Evolutionary conservation across 2,797 vertebrate species (phyloP).

Genomic region (Rhincodon typus): DNA sequence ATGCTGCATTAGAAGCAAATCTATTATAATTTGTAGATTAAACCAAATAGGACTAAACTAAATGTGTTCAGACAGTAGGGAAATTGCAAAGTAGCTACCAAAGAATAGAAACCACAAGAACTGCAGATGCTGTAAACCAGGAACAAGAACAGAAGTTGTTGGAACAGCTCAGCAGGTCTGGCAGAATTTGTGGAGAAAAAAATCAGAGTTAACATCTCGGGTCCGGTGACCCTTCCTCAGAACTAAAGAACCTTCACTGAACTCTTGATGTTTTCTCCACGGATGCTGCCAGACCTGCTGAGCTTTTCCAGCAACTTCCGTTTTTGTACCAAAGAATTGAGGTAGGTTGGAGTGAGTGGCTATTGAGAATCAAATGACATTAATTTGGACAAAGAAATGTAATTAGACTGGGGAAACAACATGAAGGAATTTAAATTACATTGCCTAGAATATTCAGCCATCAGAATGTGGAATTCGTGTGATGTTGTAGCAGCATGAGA

Average conservation of each 20-base stretch:
- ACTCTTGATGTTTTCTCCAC: too few relatives aligned
- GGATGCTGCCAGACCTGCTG: too few relatives aligned
- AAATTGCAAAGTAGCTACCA: neutral
- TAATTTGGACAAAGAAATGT: neutral
- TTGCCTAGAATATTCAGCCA: neutral
- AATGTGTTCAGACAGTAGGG: neutral
- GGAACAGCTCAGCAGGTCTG: too few relatives aligned
- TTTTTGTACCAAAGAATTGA: neutral
- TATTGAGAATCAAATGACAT: conserved; percentile 3
- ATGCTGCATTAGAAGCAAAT: neutral
- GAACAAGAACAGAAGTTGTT: too few relatives aligned
- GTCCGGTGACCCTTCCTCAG: too few relatives aligned
- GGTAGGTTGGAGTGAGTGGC: neutral
- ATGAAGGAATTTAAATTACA: neutral
- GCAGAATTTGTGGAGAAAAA: too few relatives aligned
- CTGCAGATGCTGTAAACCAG: too few relatives aligned
- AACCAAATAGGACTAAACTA: neutral
- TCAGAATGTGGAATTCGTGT: neutral
- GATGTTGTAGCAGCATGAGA: neutral
- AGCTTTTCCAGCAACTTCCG: too few relatives aligned
- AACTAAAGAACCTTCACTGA: too few relatives aligned
- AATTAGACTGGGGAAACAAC: neutral
- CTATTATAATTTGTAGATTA: neutral
- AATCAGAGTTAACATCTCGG: too few relatives aligned
- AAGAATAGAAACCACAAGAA: too few relatives aligned